Evolutionary conservation across 2,113 vertebrate genomes (phyloP), one percentile per base, ranked within the genome.

Genomic region (Cephalopterus ornatus): DNA sequence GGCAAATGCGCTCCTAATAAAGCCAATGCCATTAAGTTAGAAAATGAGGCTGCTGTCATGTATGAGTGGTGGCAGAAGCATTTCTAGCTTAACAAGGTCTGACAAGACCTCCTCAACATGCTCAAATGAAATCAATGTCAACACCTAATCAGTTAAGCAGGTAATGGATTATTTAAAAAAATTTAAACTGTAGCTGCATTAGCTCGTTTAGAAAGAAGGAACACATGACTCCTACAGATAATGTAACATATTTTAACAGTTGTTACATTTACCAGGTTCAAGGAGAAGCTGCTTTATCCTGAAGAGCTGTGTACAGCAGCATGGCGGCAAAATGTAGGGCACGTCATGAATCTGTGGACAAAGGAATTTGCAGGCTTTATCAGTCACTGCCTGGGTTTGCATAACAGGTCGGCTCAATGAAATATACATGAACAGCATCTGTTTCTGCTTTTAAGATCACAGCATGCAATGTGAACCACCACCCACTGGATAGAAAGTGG

Each of bases 341-440:
- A 95, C 0, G 0, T 56, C 62, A 39, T 19, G 44, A 85, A 88
- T 89, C 94, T 68, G 74, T 5, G 76, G 97, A 97, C 95, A 96
- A 95, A 96, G 82, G 89, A 95, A 92, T 88, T 75, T 78, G 65
- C 7, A 33, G 87, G 94, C 91, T 94, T 78, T 87, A 89, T 95
- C 94, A 95, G 92, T 89, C 93, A 44, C 81, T 93, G 89, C 33
- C 62, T 90, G 66, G 70, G 30, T 74, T 77, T 81, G 66, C 92
- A 65, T 75, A 87, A 87, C 94, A 93, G 94, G 89, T 95, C 5
- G 0, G 30, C 63, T 46, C 87, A 63, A 95, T 97, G 33, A 97
- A 97, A 97, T 96, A 97, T 96, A 83, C 58, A 97, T 93, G 93
- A 95, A 70, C 30, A 86, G 93, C 96, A 96, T 97, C 97, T 97